phyloP scores from a whole-genome alignment of 30 jellyfish, hydroid and myxozoan genomes.

The Rhopilema esculentum region DNA sequence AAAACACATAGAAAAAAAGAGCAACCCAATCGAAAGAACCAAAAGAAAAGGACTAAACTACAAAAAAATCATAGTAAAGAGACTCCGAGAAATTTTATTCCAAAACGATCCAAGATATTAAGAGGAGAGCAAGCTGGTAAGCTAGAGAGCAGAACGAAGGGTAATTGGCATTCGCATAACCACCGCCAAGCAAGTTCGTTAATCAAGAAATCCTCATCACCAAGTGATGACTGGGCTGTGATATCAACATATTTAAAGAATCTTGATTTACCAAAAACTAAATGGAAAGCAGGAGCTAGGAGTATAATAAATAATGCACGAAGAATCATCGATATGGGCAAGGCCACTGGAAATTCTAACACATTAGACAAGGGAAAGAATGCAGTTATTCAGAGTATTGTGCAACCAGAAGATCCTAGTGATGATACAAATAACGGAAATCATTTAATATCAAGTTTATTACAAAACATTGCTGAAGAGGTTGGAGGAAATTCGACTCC shows the following conservation, averaged over 20 bases:
- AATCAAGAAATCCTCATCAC: conserved; percentile 5
- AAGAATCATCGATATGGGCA: background rate
- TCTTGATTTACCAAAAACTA: conserved; percentile 13
- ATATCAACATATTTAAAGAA: conserved; percentile 18
- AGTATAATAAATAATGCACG: conserved; percentile 25
- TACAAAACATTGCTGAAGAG: conserved; percentile 42
- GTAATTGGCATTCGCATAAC: conserved; percentile 43
- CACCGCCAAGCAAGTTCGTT: background rate
- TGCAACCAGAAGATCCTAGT: conserved; percentile 19
- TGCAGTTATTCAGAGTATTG: conserved; percentile 37
- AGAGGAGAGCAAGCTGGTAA: background rate
- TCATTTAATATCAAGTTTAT: conserved; percentile 13
- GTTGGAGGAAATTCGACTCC: conserved; percentile 56
- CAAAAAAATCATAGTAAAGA: background rate
- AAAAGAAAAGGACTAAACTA: background rate
- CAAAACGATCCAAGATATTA: background rate
- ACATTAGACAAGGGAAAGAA: background rate
- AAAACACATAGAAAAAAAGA: background rate
- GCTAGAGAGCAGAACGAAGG: background rate
- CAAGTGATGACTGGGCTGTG: conserved; percentile 6
- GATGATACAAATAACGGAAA: conserved; percentile 30
- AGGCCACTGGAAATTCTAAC: background rate
- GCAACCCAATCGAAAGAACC: background rate
- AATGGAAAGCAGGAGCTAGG: conserved; percentile 35
- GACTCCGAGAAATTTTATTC: background rate